Conservation (phyloP, 2,113 vertebrate genomes). For the Climacteris rufus region DNA sequence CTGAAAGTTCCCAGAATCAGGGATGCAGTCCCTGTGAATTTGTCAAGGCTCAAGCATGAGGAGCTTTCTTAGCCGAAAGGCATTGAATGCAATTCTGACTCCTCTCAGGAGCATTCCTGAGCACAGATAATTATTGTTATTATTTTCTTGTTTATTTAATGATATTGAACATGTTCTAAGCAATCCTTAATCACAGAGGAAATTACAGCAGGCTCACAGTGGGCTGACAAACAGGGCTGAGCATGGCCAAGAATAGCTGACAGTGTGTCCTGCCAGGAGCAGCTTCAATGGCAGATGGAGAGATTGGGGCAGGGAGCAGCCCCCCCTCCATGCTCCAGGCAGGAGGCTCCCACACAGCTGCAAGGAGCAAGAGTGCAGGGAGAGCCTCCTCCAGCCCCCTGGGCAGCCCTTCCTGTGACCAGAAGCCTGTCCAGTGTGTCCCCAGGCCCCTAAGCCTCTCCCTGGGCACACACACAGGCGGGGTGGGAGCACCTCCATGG, state of each 20-base stretch:
- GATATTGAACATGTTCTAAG: neutral
- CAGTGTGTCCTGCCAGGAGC: neutral
- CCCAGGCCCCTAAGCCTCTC: fast-evolving
- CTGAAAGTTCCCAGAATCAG: neutral
- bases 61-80: neutral
- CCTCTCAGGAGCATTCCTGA: neutral
- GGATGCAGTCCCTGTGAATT: neutral
- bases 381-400: neutral
- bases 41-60: neutral
- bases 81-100: neutral
- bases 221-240: neutral
- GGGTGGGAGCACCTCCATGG: neutral
- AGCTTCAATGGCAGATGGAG: neutral
- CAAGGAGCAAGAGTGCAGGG: neutral
- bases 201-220: neutral
- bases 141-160: neutral
- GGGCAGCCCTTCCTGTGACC: neutral
- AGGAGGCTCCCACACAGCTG: neutral
- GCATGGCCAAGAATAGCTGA: neutral
- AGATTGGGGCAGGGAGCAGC: neutral
- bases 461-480: neutral
- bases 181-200: neutral
- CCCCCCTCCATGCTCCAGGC: neutral
- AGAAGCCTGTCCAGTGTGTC: too few relatives aligned
- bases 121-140: neutral